Evolutionary conservation across 1,140 invertebrate species (phyloP).

Genomic region (Lordiphosa mommai): DNA sequence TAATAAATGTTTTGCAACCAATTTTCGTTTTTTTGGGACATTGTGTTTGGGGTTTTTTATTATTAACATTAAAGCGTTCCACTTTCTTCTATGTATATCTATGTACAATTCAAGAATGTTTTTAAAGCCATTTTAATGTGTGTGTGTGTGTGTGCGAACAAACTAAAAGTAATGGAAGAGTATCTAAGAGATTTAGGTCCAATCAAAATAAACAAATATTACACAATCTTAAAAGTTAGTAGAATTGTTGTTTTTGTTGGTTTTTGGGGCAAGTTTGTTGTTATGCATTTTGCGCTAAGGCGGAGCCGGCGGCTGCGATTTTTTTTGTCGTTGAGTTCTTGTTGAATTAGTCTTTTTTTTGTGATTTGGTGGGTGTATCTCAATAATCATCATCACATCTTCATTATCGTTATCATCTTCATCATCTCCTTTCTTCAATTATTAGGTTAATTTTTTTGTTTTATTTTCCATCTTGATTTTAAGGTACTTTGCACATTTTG

Average conservation of each 20-base stretch:
- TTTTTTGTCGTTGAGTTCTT: constrained; percentile 66
- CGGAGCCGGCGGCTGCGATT: constrained; percentile 37
- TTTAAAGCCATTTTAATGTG: constrained; percentile 49
- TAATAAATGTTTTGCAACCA: constrained; percentile 42
- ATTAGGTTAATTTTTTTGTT: constrained; percentile 18
- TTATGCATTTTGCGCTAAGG: constrained; percentile 66
- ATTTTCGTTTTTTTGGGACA: constrained; percentile 1
- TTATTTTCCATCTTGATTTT: constrained; percentile 49
- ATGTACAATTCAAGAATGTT: constrained; percentile 73
- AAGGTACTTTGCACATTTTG: constrained; percentile 75
- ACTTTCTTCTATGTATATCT: constrained; percentile 29
- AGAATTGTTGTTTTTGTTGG: constrained; percentile 30
- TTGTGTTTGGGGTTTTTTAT: neutral
- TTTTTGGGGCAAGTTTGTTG: constrained; percentile 51
- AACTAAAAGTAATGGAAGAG: constrained; percentile 71
- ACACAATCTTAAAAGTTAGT: constrained; percentile 53
- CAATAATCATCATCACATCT: constrained; percentile 41
- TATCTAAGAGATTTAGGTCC: constrained; percentile 40
- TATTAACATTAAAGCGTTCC: constrained; percentile 36
- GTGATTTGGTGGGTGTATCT: constrained; percentile 72
- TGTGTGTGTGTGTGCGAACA: constrained; percentile 22
- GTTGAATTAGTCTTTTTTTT: constrained; percentile 69
- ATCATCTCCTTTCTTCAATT: constrained; percentile 19
- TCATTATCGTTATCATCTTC: constrained; percentile 24
- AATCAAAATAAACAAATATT: constrained; percentile 26